These are phyloP conservation scores for Acestrorhynchus altus DNA, from an alignment of 2,797 vertebrate genomes.

Conservation along the genomic window DNA sequence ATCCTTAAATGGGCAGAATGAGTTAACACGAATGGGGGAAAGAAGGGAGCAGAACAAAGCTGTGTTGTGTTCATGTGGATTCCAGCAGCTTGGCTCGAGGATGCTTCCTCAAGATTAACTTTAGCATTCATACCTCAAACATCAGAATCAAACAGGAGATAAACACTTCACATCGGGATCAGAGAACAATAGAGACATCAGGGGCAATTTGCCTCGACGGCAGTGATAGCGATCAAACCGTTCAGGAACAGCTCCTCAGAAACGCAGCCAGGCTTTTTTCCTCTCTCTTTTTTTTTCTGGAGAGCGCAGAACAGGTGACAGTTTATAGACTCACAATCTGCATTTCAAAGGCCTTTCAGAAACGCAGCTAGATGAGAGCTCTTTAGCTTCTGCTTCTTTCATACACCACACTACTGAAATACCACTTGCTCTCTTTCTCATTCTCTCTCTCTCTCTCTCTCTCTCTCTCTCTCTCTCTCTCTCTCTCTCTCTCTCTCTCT, in stretches of 20 bases:
- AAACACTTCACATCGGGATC: conserved; percentile 69
- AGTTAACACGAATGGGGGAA: conserved; percentile 10
- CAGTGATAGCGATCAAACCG: conserved; percentile 70
- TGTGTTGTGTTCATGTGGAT: conserved; percentile 33
- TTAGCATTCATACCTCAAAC: conserved; percentile 52
- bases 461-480: conserved; percentile 29
- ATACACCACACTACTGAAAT: conserved; percentile 48
- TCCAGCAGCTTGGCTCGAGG: conserved; percentile 59
- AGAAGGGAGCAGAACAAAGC: conserved; percentile 27
- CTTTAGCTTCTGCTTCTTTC: conserved; percentile 58
- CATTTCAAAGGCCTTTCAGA: conserved; percentile 73
- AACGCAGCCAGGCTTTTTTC: conserved; percentile 58
- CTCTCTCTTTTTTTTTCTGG: conserved; percentile 47
- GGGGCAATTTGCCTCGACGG: conserved; percentile 68
- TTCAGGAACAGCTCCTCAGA: conserved; percentile 56
- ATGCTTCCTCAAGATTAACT: conserved; percentile 31
- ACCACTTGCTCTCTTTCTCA: conserved; percentile 42
- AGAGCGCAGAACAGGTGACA: conserved; percentile 78
- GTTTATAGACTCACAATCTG: conserved; percentile 72
- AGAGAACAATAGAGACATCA: conserved; percentile 78
- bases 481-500: too few species aligned
- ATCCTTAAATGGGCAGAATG: conserved; percentile 17
- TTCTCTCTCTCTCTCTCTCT: conserved; percentile 1
- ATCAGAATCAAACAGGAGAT: conserved; percentile 71
- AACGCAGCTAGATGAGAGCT: conserved; percentile 56